Conservation (phyloP, 2,797 vertebrate species). For the Neosilurus mollespiculum region DNA sequence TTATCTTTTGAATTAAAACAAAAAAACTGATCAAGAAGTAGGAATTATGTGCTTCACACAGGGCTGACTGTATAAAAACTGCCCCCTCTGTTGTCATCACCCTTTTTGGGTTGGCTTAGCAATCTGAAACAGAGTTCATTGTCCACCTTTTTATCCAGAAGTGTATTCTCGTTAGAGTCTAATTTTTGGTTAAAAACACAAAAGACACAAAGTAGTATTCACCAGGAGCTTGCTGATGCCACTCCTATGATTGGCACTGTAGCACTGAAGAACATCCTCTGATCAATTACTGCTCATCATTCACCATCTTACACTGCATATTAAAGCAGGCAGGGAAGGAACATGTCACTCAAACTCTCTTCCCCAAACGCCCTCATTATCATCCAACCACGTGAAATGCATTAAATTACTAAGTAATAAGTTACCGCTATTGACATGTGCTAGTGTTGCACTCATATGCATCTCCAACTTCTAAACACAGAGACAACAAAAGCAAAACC, state of each 20-base stretch:
- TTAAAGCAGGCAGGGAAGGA: conserved; percentile 23
- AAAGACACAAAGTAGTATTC: not conserved
- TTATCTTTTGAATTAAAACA: too few relatives aligned
- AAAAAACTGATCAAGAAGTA: too few relatives aligned
- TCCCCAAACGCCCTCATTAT: not conserved
- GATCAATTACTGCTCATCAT: conserved; percentile 21
- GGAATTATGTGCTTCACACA: too few relatives aligned
- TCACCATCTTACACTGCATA: conserved; percentile 19
- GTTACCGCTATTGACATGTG: not conserved
- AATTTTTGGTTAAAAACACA: not conserved
- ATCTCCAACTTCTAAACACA: not conserved
- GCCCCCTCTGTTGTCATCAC: not conserved
- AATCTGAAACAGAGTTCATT: not conserved
- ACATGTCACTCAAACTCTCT: conserved; percentile 6
- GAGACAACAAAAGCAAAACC: not conserved
- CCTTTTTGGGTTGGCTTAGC: too few relatives aligned
- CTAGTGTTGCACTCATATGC: not conserved
- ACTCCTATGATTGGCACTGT: not conserved
- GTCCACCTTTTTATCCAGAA: too few relatives aligned
- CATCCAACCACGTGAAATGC: not conserved
- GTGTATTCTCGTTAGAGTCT: not conserved
- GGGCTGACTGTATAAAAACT: not conserved
- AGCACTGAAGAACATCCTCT: not conserved
- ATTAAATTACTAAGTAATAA: too few relatives aligned
- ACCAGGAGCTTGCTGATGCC: not conserved